Evolutionary conservation across 1,140 invertebrate species (phyloP), one percentile per base, ranked within the genome.

Genomic region (Dinoponera quadriceps): DNA sequence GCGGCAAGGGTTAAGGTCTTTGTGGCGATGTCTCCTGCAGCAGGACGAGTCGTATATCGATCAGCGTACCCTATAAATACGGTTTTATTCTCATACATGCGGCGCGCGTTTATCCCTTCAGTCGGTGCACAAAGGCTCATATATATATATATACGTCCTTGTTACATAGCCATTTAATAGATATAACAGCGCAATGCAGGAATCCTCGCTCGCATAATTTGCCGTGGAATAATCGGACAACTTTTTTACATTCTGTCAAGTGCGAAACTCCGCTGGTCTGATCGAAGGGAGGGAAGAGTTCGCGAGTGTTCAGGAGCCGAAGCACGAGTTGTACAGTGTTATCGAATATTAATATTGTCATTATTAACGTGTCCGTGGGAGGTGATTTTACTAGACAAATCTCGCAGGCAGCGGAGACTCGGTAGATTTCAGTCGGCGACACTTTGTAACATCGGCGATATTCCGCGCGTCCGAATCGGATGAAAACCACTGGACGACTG

Each of bases 401-500:
- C 38, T 44, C 38, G 38, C 38, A 11, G 38, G 11, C 38, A 9
- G 29, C 5, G 29, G 29, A n/a, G n/a, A 33, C 5, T 33, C 29
- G 29, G 29, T 33, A 33, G 29, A 33, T 5, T 3, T 5, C 5
- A 5, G n/a, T n/a, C 29, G 5, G 29, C 5, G 33, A 33, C 33
- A 33, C n/a, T n/a, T n/a, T n/a, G n/a, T n/a, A n/a, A n/a, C n/a
- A 57, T 78, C 65, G 33, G 14, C 13, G 65, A 48, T 57, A 18
- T 13, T 11, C 3, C 3, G 51, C n/a, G 18, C 29, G 20, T 20
- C 22, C 51, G 38, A 81, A 81, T 29, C 60, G 72, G 55, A 88
- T 89, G 87, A 89, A 85, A 89, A 84, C 88, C 84, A 55, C 84
- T 89, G 85, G 0, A 65, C 66, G 66, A 49, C 25, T 48, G 86